Evolutionary conservation across 2,888 invertebrate species (phyloP).

Genomic region (Polymixis lichenea): DNA sequence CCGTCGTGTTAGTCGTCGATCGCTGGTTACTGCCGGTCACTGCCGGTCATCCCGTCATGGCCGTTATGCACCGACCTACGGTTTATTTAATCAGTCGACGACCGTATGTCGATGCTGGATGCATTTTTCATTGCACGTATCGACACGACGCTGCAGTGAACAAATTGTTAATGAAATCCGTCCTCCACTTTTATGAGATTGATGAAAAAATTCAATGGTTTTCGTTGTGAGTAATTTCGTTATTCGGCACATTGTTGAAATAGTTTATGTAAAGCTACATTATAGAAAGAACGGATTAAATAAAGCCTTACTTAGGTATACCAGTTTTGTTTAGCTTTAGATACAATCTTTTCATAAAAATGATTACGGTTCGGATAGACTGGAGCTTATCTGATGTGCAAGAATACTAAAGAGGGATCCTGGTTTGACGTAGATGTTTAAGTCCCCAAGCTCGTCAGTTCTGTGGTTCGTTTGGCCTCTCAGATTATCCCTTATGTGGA

Average conservation of each 20-base stretch:
- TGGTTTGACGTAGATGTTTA: slow-evolving; percentile 23
- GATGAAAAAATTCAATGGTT: slow-evolving; percentile 2
- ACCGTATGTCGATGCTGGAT: slow-evolving; percentile 57
- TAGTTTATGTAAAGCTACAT: not conserved
- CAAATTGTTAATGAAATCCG: slow-evolving; percentile 57
- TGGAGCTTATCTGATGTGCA: slow-evolving; percentile 24
- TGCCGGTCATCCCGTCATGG: slow-evolving; percentile 61
- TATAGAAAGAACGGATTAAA: not conserved
- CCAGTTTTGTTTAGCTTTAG: slow-evolving; percentile 11
- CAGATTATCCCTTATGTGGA: slow-evolving; percentile 58
- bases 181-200: slow-evolving; percentile 36
- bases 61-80: slow-evolving; percentile 54
- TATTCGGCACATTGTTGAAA: not conserved
- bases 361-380: slow-evolving; percentile 38
- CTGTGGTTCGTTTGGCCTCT: slow-evolving; percentile 44
- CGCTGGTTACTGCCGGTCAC: slow-evolving; percentile 23
- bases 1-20: slow-evolving; percentile 60
- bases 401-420: slow-evolving; percentile 35
- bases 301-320: not conserved
- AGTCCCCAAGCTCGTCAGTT: slow-evolving; percentile 16
- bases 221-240: not conserved
- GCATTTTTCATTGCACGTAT: slow-evolving; percentile 54
- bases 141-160: slow-evolving; percentile 34
- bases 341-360: slow-evolving; percentile 41
- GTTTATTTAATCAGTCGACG: slow-evolving; percentile 74